Evolutionary conservation across 2,888 invertebrate species (phyloP), one percentile per base, ranked within the genome.

Genomic region (Eupithecia tripunctaria): DNA sequence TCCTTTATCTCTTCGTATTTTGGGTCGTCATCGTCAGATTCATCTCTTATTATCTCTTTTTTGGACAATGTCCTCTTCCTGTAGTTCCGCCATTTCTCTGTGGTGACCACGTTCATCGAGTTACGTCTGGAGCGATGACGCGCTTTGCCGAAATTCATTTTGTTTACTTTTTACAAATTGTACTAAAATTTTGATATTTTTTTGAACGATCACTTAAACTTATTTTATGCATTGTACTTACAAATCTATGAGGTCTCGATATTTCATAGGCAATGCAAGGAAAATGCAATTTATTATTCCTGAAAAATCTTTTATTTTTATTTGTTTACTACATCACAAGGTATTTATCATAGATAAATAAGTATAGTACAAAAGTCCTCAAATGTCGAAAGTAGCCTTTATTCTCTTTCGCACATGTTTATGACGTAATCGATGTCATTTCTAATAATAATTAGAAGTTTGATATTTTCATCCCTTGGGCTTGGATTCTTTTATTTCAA

Each of bases 101-200:
- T 83, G 74, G 82, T 87, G 77, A 89, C 81, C 10, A 89, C 73
- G 71, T 82, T 89, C 27, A 87, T 80, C 7, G 93, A 93, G 73
- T 84, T 90, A 74, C 78, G 85, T 60, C 88, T 84, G 25, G 88
- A 85, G 0, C 88, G 88, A 14, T 82, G 70, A 10, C 91, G 88
- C n/a, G 83, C 79, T 78, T 86, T 91, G 43, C 88, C 85, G 75
- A 93, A 92, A 82, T 92, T 93, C 94, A 94, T 94, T 69, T 79
- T 85, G 21, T 68, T 68, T 70, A 73, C 81, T 80, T 72, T 72
- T 70, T 79, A 62, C 29, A 43, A 66, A 32, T 68, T 74, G 68
- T 78, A 84, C 84, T 79, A 77, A 80, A 87, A 88, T 87, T 89
- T 91, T 84, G 85, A 67, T 70, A 79, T 74, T 64, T 74, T 64